A percentile compares a stretch with the other conserved stretches of the same genome.
Evolutionary conservation across 2,113 vertebrate species (phyloP).

Genomic region (Fulica atra): DNA sequence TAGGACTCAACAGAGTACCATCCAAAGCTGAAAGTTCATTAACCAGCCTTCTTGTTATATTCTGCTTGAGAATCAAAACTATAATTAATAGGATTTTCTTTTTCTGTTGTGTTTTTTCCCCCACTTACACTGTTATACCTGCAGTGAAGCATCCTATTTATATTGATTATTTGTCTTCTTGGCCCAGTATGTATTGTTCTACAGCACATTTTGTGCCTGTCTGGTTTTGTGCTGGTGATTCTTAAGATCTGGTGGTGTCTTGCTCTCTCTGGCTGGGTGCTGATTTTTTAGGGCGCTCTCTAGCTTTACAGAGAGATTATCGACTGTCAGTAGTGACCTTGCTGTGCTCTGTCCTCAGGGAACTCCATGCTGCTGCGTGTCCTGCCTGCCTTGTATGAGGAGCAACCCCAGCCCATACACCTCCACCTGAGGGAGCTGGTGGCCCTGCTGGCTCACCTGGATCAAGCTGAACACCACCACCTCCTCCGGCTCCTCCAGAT

Average conservation of each 20-base stretch:
- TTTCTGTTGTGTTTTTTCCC: neutral
- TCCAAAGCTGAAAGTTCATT: neutral
- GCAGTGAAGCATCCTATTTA: neutral
- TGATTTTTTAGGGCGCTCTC: neutral
- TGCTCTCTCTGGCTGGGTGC: neutral
- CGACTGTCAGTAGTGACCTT: fast-evolving
- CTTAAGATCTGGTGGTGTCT: neutral
- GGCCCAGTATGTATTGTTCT: neutral
- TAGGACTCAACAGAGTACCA: neutral
- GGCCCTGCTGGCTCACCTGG: constrained; percentile 80
- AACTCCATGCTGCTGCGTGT: constrained; percentile 90
- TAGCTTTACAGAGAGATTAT: no score
- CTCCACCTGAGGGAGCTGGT: constrained; percentile 78
- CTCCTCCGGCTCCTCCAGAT: constrained; percentile 86
- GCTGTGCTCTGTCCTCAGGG: constrained; percentile 72
- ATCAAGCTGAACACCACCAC: constrained; percentile 85
- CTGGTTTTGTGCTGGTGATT: neutral
- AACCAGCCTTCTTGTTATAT: neutral
- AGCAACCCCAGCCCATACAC: constrained; percentile 79
- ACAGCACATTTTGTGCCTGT: neutral
- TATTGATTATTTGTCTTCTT: neutral
- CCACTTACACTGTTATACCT: neutral
- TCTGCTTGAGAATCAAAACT: neutral
- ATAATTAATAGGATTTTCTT: neutral
- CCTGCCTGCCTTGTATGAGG: constrained; percentile 87